Conservation (phyloP, 2,797 vertebrate genomes). For the Pempheris klunzingeri region DNA sequence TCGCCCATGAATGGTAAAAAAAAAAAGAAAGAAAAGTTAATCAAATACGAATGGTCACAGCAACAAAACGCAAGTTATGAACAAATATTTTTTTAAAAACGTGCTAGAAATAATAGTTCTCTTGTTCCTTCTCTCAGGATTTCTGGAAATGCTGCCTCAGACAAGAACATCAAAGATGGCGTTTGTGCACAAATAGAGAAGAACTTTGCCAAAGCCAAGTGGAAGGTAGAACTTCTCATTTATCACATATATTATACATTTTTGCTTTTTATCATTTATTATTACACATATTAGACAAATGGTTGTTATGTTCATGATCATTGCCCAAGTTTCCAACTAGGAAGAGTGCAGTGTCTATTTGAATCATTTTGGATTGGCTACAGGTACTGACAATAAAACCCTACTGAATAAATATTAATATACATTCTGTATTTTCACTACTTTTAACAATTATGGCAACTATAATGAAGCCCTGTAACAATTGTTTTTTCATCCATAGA, state of each 20-base stretch:
- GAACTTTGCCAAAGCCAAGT: slow-evolving; percentile 98
- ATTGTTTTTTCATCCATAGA: background rate
- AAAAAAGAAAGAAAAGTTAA: background rate
- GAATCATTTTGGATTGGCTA: background rate
- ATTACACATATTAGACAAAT: background rate
- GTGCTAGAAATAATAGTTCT: background rate
- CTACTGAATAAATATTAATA: background rate
- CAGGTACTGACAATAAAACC: too few species aligned
- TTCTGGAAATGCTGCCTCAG: slow-evolving; percentile 97
- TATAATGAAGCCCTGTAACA: background rate
- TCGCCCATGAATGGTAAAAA: slow-evolving; percentile 95
- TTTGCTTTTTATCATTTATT: background rate
- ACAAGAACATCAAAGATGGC: slow-evolving; percentile 99
- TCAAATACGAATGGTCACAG: background rate
- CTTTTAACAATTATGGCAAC: background rate
- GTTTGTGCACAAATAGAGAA: slow-evolving; percentile 99
- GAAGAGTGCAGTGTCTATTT: background rate
- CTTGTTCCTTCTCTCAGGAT: slow-evolving; percentile 86
- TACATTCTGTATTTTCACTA: background rate
- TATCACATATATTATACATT: background rate
- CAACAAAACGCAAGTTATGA: background rate
- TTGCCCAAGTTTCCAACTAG: background rate
- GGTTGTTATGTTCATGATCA: background rate
- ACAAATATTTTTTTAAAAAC: background rate
- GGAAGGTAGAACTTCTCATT: slow-evolving; percentile 89